phyloP scores from a whole-genome alignment of 1,140 invertebrate genomes.

The Drosophila subpulchrella region DNA sequence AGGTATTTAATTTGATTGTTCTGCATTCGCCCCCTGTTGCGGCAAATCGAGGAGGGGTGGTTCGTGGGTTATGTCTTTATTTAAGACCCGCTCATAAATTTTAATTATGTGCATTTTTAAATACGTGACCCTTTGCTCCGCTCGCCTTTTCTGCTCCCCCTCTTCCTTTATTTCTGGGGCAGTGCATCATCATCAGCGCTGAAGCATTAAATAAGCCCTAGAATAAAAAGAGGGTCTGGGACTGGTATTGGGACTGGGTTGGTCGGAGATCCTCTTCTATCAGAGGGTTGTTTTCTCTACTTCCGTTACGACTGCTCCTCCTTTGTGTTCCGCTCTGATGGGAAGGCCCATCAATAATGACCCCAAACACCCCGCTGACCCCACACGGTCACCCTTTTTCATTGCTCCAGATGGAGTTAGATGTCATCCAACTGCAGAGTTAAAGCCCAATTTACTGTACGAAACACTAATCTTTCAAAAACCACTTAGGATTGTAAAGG shows the following conservation, averaged over 20 bases:
- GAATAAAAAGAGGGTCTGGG: background rate
- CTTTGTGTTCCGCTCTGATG: background rate
- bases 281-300: conserved; percentile 32
- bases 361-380: conserved; percentile 11
- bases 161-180: conserved; percentile 8
- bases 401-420: conserved; percentile 22
- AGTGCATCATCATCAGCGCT: conserved; percentile 20
- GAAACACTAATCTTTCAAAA: background rate
- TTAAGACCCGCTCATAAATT: conserved; percentile 52
- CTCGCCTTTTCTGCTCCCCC: background rate
- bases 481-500: too few species aligned
- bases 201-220: conserved; percentile 51
- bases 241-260: background rate
- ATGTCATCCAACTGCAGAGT: conserved; percentile 21
- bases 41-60: background rate
- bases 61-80: conserved; percentile 38
- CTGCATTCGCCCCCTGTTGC: conserved; percentile 9
- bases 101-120: conserved; percentile 62
- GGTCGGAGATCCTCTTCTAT: background rate
- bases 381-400: background rate
- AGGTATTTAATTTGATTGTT: conserved; percentile 59
- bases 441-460: too few species aligned
- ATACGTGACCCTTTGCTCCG: conserved; percentile 37
- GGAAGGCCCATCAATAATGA: conserved; percentile 21
- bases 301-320: conserved; percentile 20